Evolutionary conservation across 2,888 invertebrate genomes (phyloP).

Genomic region (Netelia inedita): DNA sequence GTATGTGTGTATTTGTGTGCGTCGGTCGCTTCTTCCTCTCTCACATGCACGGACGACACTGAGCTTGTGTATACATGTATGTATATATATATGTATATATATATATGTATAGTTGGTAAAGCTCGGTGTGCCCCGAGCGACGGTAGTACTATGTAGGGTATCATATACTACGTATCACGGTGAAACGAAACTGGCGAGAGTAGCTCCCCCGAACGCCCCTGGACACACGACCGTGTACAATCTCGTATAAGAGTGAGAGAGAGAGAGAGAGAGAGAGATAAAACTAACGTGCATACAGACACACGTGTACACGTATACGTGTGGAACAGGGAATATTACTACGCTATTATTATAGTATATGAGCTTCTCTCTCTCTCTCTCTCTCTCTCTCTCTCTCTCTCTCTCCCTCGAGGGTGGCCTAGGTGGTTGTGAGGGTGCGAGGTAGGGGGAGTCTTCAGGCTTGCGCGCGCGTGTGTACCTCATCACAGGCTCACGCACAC

Average conservation of each 20-base stretch:
- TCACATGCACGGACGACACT: background rate
- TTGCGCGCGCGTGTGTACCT: constrained; percentile 45
- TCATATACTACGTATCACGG: constrained; percentile 65
- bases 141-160: constrained; percentile 39
- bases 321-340: constrained; percentile 13
- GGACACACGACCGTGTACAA: constrained; percentile 40
- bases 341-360: constrained; percentile 44
- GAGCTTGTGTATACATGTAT: background rate
- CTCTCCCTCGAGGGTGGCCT: constrained; percentile 20
- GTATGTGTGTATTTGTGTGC: constrained; percentile 30
- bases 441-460: constrained; percentile 40
- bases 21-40: constrained; percentile 6
- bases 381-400: constrained; percentile 20
- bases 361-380: constrained; percentile 19
- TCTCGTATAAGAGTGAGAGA: constrained; percentile 3
- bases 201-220: constrained; percentile 29
- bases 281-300: background rate
- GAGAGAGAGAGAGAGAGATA: background rate
- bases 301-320: background rate
- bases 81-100: constrained; percentile 1
- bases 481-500: constrained; percentile 20
- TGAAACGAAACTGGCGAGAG: constrained; percentile 57
- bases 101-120: background rate
- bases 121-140: background rate
- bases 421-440: background rate